Evolutionary conservation across 2,888 invertebrate species (phyloP).

Genomic region (Agrochola lota): DNA sequence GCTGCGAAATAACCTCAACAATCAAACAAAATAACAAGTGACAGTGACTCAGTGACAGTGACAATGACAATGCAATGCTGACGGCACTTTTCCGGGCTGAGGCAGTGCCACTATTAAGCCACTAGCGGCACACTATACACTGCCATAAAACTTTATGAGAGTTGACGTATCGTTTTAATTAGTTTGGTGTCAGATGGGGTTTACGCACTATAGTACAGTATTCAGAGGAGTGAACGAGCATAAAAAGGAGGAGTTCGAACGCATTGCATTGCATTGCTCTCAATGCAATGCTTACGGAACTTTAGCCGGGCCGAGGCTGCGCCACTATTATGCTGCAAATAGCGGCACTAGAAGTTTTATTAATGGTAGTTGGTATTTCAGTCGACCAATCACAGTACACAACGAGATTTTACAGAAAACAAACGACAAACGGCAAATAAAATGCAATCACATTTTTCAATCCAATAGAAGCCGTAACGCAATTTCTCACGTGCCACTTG

Average conservation of each 20-base stretch:
- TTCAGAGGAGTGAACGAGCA: neutral
- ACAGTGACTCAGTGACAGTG: too few relatives aligned
- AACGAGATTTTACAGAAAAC: constrained; percentile 2
- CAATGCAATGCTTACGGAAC: too few relatives aligned
- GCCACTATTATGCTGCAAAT: too few relatives aligned
- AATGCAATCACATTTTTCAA: constrained; percentile 34
- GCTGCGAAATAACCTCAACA: too few relatives aligned
- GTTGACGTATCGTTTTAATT: neutral
- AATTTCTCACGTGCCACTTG: constrained; percentile 5
- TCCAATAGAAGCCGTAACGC: neutral
- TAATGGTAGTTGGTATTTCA: neutral
- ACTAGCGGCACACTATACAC: too few relatives aligned
- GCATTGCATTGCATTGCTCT: too few relatives aligned
- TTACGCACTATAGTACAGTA: neutral
- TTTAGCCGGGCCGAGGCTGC: too few relatives aligned
- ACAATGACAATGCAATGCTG: too few relatives aligned
- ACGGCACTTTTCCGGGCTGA: too few relatives aligned
- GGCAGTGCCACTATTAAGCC: too few relatives aligned
- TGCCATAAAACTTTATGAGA: neutral
- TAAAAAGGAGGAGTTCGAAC: neutral
- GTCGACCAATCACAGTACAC: neutral
- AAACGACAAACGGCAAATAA: constrained; percentile 17
- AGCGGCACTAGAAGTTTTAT: too few relatives aligned
- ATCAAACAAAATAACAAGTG: too few relatives aligned
- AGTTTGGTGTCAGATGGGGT: neutral